Conservation (phyloP, 23 tunicate species). For the Ciona savignyi region DNA sequence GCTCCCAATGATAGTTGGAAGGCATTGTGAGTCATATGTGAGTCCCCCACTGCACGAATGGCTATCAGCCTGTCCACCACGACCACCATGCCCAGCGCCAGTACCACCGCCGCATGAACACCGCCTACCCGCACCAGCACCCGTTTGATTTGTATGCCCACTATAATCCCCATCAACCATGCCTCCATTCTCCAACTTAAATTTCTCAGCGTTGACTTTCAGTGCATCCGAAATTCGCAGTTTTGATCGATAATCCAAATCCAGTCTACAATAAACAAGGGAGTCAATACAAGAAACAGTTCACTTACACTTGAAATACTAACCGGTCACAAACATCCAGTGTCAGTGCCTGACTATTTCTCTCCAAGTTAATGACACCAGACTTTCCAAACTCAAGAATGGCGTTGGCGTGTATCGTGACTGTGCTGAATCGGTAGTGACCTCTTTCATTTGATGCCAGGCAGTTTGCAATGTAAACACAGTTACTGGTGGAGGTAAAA, state of each 20-base stretch:
- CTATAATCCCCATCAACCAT: neutral
- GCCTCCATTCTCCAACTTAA: conserved; percentile 6
- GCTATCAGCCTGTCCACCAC: conserved; percentile 9
- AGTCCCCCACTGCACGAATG: conserved; percentile 8
- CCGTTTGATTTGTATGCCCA: neutral
- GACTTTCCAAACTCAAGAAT: neutral
- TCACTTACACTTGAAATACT: too few species aligned
- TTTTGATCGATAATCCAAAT: neutral
- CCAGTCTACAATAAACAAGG: neutral
- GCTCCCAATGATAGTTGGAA: neutral
- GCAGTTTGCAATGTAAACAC: neutral
- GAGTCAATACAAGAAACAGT: neutral
- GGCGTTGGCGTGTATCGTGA: conserved; percentile 3
- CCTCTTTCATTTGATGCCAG: conserved; percentile 11
- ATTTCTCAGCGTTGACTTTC: conserved; percentile 9
- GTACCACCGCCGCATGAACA: conserved; percentile 20
- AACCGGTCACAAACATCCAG: conserved; percentile 13
- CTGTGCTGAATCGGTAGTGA: conserved; percentile 5
- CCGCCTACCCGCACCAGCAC: conserved; percentile 11
- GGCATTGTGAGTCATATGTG: conserved; percentile 4
- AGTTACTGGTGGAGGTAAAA: conserved; percentile 18
- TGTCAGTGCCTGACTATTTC: neutral
- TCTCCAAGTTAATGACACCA: neutral
- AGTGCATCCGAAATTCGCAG: conserved; percentile 1
- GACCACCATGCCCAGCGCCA: conserved; percentile 25